Conservation (phyloP, 2,113 vertebrate species). For the Gobio gobio region DNA sequence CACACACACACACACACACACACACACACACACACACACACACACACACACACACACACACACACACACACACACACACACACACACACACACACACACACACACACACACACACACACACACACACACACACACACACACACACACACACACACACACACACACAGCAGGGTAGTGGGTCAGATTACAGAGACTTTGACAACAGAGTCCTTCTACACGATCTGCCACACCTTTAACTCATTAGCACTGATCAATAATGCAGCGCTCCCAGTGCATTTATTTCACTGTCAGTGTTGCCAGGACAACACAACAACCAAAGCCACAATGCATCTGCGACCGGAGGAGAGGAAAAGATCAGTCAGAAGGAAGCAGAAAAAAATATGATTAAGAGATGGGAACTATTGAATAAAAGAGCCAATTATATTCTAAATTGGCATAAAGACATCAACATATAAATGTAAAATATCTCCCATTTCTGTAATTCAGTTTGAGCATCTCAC, state of each 20-base stretch:
- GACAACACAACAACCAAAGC: not conserved
- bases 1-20: too few species aligned
- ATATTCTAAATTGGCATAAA: not conserved
- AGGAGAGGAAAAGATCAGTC: not conserved
- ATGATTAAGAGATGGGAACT: slow-evolving; percentile 9
- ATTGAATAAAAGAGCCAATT: slow-evolving; percentile 6
- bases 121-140: not conserved
- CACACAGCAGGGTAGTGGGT: not conserved
- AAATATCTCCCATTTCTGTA: not conserved
- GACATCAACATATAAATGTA: not conserved
- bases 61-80: too few species aligned
- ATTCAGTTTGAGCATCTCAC: slow-evolving; percentile 17
- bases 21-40: not conserved
- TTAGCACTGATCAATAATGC: slow-evolving; percentile 36
- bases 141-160: not conserved
- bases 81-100: not conserved
- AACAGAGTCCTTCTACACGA: slow-evolving; percentile 19
- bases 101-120: not conserved
- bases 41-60: not conserved
- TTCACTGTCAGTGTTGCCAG: not conserved
- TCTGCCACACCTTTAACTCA: slow-evolving; percentile 21
- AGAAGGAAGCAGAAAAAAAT: not conserved
- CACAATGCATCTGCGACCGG: not conserved
- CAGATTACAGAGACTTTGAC: not conserved
- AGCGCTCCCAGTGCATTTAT: not conserved